Percentiles rank a stretch among this genome's conserved stretches.
Evolutionary conservation across 2,888 invertebrate genomes (phyloP).

Genomic region (Mesochorus sp.): DNA sequence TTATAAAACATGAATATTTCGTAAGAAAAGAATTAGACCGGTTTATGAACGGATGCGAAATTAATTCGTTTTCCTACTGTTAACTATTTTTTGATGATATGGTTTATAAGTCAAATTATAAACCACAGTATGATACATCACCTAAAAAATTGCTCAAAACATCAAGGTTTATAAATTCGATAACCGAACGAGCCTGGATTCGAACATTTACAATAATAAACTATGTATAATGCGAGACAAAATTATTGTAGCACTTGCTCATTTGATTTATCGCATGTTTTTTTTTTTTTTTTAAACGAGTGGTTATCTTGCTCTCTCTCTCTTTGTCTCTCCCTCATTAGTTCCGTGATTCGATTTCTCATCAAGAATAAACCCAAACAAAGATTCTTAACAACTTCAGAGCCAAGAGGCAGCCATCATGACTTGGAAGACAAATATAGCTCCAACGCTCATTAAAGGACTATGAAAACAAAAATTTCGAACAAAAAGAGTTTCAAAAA

Average conservation of each 20-base stretch:
- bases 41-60: no score
- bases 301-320: slow-evolving; percentile 17
- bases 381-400: slow-evolving; percentile 2
- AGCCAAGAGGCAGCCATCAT: not conserved
- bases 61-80: no score
- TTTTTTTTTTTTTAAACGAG: not conserved
- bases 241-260: slow-evolving; percentile 1
- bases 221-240: not conserved
- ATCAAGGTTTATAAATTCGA: no score
- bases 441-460: not conserved
- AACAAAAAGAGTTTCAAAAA: not conserved
- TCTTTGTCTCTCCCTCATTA: not conserved
- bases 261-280: not conserved
- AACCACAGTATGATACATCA: no score
- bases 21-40: no score
- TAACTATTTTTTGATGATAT: no score
- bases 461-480: no score
- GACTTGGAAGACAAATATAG: not conserved
- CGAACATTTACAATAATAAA: not conserved
- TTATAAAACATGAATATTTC: no score
- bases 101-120: no score
- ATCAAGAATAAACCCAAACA: not conserved
- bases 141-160: no score
- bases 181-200: not conserved
- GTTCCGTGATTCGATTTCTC: not conserved